Evolutionary conservation across 1,140 invertebrate genomes (phyloP).

Genomic region (Thrips palmi): DNA sequence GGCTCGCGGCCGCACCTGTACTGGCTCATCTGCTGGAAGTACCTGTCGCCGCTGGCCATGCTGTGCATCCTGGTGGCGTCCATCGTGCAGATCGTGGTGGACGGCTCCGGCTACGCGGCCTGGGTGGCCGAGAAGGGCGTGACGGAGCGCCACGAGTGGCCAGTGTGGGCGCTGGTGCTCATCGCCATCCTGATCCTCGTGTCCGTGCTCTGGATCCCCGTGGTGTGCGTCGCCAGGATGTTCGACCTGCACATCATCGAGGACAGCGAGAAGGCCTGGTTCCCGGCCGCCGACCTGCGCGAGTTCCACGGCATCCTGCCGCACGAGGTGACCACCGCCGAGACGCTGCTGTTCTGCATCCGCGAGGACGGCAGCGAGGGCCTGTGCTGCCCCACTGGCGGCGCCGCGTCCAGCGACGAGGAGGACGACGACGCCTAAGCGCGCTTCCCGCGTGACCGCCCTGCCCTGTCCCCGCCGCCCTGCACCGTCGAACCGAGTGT

Average conservation of each 20-base stretch:
- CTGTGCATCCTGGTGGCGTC: constrained; percentile 69
- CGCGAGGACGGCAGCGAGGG: constrained; percentile 62
- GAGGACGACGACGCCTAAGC: constrained; percentile 19
- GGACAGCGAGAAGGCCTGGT: constrained; percentile 84
- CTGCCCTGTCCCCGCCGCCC: no score
- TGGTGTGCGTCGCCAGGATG: constrained; percentile 54
- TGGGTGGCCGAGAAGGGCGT: constrained; percentile 59
- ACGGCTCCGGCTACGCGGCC: constrained; percentile 68
- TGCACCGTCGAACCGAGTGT: no score
- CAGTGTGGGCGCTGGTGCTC: constrained; percentile 54
- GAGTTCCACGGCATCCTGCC: constrained; percentile 73
- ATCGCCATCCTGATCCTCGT: constrained; percentile 54
- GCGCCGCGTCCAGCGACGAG: constrained; percentile 40
- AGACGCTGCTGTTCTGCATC: constrained; percentile 68
- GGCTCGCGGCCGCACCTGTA: constrained; percentile 68
- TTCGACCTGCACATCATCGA: constrained; percentile 63
- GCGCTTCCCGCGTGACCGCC: no score
- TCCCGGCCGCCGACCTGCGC: constrained; percentile 68
- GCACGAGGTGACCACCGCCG: constrained; percentile 57
- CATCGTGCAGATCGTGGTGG: constrained; percentile 58
- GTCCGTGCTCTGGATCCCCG: constrained; percentile 76
- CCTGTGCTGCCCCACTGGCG: constrained; percentile 56
- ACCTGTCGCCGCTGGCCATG: constrained; percentile 80
- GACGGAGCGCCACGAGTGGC: constrained; percentile 60
- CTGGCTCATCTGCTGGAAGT: constrained; percentile 90